These are phyloP conservation scores for Gnathochromis pfefferi DNA, from an alignment of 2,113 vertebrate species.

Conservation along the genomic window DNA sequence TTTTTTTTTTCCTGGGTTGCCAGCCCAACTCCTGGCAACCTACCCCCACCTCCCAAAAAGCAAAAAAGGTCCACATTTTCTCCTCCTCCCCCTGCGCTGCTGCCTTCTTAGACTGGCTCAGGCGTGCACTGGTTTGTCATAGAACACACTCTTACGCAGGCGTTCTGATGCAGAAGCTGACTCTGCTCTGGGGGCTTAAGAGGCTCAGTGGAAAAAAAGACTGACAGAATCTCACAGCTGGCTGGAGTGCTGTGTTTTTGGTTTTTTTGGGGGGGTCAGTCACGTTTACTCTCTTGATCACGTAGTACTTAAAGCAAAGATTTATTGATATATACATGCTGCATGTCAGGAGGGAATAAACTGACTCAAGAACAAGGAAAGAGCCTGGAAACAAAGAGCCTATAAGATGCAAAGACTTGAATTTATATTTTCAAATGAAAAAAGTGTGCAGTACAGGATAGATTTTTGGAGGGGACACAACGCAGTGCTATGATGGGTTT, in stretches of 20 bases:
- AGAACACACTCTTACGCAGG: not conserved
- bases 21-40: not conserved
- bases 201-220: not conserved
- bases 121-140: not conserved
- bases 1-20: not conserved
- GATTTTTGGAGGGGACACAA: not conserved
- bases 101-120: not conserved
- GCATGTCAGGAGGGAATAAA: not conserved
- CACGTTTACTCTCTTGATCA: not conserved
- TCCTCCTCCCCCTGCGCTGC: not conserved
- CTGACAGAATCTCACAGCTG: constrained; percentile 57
- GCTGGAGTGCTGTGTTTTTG: not conserved
- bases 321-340: not conserved
- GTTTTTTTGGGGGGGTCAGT: accelerated
- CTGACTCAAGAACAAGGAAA: not conserved
- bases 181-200: constrained; percentile 24
- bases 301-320: not conserved
- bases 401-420: not conserved
- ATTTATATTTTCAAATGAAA: not conserved
- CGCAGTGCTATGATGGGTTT: not conserved
- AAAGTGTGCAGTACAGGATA: not conserved
- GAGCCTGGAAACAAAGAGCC: not conserved
- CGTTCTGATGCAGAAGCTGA: not conserved
- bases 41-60: not conserved
- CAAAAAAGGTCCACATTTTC: not conserved